phyloP scores from a whole-genome alignment of 2,797 vertebrate species.

The Argya squamiceps region DNA sequence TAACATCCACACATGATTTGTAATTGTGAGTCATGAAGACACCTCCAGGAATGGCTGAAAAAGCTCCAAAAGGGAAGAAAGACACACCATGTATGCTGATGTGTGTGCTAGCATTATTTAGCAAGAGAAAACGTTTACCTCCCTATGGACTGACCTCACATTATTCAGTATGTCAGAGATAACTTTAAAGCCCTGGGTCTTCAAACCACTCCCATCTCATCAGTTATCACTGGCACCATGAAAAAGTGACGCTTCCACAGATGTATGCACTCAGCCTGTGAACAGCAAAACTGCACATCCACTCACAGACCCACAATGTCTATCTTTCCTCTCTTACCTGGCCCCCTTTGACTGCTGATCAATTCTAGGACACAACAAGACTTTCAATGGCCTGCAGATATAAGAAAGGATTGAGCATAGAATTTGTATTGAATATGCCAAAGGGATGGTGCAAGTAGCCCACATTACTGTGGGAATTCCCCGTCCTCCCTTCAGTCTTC shows the following conservation, averaged over 20 bases:
- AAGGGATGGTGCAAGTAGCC: not conserved
- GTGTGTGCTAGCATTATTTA: not conserved
- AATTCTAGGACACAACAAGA: not conserved
- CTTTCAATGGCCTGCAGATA: not conserved
- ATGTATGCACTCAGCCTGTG: not conserved
- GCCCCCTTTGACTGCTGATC: not conserved
- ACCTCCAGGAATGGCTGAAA: not conserved
- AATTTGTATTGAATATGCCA: not conserved
- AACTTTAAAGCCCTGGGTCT: not conserved
- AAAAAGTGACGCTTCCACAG: not conserved
- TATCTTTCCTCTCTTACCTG: not conserved
- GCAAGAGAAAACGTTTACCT: not conserved
- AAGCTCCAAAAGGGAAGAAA: not conserved
- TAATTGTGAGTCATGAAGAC: not conserved
- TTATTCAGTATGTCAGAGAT: not conserved
- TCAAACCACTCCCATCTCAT: not conserved
- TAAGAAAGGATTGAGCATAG: not conserved
- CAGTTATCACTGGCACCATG: not conserved
- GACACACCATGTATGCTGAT: not conserved
- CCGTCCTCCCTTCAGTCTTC: not conserved
- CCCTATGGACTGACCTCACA: not conserved
- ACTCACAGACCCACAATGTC: not conserved
- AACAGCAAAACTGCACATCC: not conserved
- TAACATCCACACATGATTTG: not conserved
- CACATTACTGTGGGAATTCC: not conserved